Evolutionary conservation across 2,888 invertebrate genomes (phyloP), one percentile per base, ranked within the genome.

Genomic region (Acanthococcus lagerstroemiae): DNA sequence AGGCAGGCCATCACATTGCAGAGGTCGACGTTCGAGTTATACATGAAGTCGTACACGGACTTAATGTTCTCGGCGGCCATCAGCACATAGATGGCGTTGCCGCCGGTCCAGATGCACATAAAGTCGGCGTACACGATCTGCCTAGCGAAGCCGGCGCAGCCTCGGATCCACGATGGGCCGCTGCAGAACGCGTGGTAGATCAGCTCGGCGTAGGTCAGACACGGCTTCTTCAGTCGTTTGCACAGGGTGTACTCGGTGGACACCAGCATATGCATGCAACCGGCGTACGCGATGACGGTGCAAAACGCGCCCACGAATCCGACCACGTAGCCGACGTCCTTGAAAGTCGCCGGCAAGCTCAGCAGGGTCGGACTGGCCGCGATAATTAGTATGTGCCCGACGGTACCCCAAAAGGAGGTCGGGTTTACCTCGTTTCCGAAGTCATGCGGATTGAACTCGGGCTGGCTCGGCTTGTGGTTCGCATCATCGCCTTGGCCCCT

Each of bases 161-260:
- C 58, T 27, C 72, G 69, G 3, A 70, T 61, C 73, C 80, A 79
- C 4, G 77, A 74, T 0, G 92, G 91, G 0, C 94, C 92, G 70
- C 87, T 88, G 1, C 77, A 78, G 25, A 95, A 78, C 0, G 90
- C 88, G 0, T 84, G 82, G 74, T 89, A 87, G 0, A 89, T 88
- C 0, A 88, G 90, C 1, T 82, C 83, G 0, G 90, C 88, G 76
- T 94, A 95, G 55, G 84, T 84, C 74, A 94, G 76, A 44, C 84
- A 83, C 0, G 85, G 83, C 7, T 79, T 74, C 70, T 75, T 75
- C 69, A 74, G 76, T 57, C 79, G 73, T 68, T 76, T 75, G 71
- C 78, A 79, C 12, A 79, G 70, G 63, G 77, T 78, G 65, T 84
- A 85, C 74, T 85, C 69, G 0, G 83, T 80, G 72, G 81, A 83